Evolutionary conservation across 2,888 invertebrate species (phyloP).

Genomic region (Parelbella ahira): DNA sequence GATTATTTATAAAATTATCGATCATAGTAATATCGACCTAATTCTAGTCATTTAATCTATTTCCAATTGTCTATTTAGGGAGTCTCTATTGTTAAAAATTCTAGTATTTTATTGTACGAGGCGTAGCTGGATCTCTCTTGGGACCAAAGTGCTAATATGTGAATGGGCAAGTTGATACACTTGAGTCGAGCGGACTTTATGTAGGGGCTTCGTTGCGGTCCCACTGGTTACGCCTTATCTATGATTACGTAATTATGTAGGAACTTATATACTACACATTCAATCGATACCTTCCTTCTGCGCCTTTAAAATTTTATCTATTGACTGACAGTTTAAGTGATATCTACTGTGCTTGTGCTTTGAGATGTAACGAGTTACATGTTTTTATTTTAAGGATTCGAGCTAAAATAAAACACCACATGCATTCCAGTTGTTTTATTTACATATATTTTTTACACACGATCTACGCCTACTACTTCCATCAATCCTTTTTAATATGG

Average conservation of each 20-base stretch:
- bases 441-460: not conserved
- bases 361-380: conserved; percentile 71
- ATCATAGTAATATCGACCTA: conserved; percentile 30
- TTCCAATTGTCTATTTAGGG: conserved; percentile 41
- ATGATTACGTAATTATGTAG: conserved; percentile 33
- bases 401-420: conserved; percentile 70
- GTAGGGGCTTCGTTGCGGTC: conserved; percentile 57
- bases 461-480: not conserved
- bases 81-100: conserved; percentile 17
- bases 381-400: conserved; percentile 63
- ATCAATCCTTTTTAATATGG: no score
- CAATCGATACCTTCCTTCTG: conserved; percentile 64
- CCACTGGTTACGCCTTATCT: conserved; percentile 71
- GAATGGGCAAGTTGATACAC: conserved; percentile 50
- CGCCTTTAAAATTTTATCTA: conserved; percentile 65
- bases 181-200: conserved; percentile 41
- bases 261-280: conserved; percentile 34
- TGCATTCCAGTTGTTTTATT: conserved; percentile 49
- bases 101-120: conserved; percentile 41
- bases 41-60: conserved; percentile 43
- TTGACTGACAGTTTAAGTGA: conserved; percentile 75
- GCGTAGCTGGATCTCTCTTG: conserved; percentile 68
- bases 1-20: conserved; percentile 13
- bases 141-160: conserved; percentile 57
- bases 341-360: conserved; percentile 78